These are phyloP conservation scores for Eleginops maclovinus DNA, from an alignment of 2,113 vertebrate genomes.

Conservation along the genomic window DNA sequence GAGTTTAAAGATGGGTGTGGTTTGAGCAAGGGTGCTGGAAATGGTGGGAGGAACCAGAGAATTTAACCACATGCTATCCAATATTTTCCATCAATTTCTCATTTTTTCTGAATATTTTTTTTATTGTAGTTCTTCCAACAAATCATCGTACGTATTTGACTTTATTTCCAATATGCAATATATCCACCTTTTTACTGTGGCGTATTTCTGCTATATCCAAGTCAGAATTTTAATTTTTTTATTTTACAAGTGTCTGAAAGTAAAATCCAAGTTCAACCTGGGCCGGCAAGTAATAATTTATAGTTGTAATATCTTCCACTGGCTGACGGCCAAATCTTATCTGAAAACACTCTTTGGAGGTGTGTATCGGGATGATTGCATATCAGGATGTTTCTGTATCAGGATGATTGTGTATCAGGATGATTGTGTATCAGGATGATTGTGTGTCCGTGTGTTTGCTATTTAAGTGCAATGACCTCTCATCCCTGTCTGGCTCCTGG, in stretches of 20 bases:
- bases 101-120: not conserved
- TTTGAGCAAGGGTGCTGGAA: no score
- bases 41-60: no score
- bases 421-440: not conserved
- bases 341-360: constrained; percentile 50
- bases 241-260: constrained; percentile 41
- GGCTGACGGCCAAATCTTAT: constrained; percentile 61
- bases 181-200: not conserved
- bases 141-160: constrained; percentile 4
- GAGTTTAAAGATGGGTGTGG: no score
- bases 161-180: constrained; percentile 8
- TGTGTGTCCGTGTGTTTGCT: constrained; percentile 13
- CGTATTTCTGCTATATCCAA: constrained; percentile 31
- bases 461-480: constrained; percentile 56
- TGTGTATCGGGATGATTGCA: constrained; percentile 23
- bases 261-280: constrained; percentile 52
- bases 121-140: not conserved
- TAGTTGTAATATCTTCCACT: constrained; percentile 63
- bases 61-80: no score
- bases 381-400: constrained; percentile 19
- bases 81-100: constrained; percentile 10
- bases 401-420: constrained; percentile 14
- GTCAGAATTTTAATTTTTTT: constrained; percentile 1
- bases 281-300: constrained; percentile 67
- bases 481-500: constrained; percentile 46